These are phyloP conservation scores for Lycophotia porphyrea DNA, from an alignment of 2,888 invertebrate species.

Conservation along the genomic window DNA sequence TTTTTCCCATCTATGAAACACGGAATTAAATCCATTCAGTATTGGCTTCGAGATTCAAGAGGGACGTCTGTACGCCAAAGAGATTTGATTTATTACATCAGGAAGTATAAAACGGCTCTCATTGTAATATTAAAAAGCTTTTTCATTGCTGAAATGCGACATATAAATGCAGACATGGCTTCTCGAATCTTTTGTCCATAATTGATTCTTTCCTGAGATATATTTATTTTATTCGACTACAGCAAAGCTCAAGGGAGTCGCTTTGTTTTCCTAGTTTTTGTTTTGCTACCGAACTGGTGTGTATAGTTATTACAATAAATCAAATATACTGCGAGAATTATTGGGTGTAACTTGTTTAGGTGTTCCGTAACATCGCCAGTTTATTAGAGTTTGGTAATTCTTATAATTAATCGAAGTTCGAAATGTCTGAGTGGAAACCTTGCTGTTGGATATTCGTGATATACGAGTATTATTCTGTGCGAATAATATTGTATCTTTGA, in stretches of 20 bases:
- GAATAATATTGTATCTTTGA: background rate
- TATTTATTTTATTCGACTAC: constrained; percentile 64
- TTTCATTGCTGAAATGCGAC: constrained; percentile 69
- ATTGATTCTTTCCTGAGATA: constrained; percentile 69
- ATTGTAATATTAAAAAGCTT: constrained; percentile 71
- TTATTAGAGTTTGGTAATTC: constrained; percentile 56
- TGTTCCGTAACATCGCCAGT: constrained; percentile 53
- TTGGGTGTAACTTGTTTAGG: constrained; percentile 63
- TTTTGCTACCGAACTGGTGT: constrained; percentile 60
- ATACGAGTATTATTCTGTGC: constrained; percentile 12
- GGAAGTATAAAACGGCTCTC: constrained; percentile 72
- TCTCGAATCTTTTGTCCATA: constrained; percentile 69
- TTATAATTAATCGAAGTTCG: constrained; percentile 60
- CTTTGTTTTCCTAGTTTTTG: constrained; percentile 66
- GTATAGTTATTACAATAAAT: constrained; percentile 65
- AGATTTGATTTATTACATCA: constrained; percentile 76
- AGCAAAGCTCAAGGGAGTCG: constrained; percentile 51
- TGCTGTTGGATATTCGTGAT: constrained; percentile 34
- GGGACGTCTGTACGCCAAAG: constrained; percentile 68
- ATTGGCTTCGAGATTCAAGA: constrained; percentile 67
- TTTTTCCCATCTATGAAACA: constrained; percentile 60
- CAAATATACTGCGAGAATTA: constrained; percentile 68
- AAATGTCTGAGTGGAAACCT: constrained; percentile 40
- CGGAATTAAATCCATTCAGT: constrained; percentile 68
- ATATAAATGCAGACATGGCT: constrained; percentile 72